Base-by-base conservation (phyloP, 2,888 invertebrate genomes). In the Ophioninae sp. region DNA sequence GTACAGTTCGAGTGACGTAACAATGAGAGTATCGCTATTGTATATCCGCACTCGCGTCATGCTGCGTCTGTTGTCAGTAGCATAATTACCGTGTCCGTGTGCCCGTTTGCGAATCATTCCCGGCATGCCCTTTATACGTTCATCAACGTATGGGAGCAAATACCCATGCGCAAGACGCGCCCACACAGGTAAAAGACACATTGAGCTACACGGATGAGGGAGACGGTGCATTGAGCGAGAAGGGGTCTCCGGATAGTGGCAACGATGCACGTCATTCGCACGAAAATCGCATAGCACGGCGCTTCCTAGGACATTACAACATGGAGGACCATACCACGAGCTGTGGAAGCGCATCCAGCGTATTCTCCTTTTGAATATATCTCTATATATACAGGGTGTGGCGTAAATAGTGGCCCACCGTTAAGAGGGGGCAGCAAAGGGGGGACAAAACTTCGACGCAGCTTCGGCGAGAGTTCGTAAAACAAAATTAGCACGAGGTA, bases 61-160 rank as follows among this genome's bases (percentile, higher is more conserved):
- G 23, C 37, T 68, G 21, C 21, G 57, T 70, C 39, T 57, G 69
- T 82, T 30, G 75, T 23, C 69, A 72, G 61, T 56, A 21, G 84
- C 77, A 87, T 89, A 89, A 89, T 89, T 89, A 89, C 82, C 81
- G 86, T 83, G 70, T 69, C 77, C 30, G 56, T 70, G 65, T 56
- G 79, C 59, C 59, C 59, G 56, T 13, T 64, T 50, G 64, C 44
- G 61, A 73, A 81, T 65, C 62, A 44, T 23, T 70, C 57, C 57
- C 41, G 59, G 44, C 78, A 62, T 57, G 65, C 75, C 17, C 44
- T 50, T 50, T 67, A n/a, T 61, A n/a, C 67, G 44, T 59, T 62
- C 50, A 69, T 73, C 44, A 37, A 69, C 82, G 61, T 69, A 79
- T 50, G 56, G 69, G 76, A 17, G 10, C 17, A 56, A 50, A 62